Percentiles rank a stretch among this genome's conserved stretches.
Conservation (phyloP, 92 coral and sea anemone genomes). For the Paramuricea clavata region DNA sequence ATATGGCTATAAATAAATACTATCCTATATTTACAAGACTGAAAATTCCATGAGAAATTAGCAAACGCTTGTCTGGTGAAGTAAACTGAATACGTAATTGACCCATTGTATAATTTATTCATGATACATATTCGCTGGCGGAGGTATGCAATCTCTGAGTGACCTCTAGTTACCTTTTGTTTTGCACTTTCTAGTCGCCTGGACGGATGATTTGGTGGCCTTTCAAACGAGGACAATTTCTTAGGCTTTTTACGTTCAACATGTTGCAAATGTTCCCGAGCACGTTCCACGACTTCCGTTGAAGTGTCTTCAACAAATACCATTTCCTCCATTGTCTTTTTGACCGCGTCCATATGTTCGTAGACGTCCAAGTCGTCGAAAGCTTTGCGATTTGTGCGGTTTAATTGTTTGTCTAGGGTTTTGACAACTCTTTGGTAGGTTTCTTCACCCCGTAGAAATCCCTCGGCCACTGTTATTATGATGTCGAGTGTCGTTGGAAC, state of each 20-base stretch:
- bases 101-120: too few species aligned
- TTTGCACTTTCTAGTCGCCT: neutral
- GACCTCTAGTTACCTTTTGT: too few species aligned
- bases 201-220: neutral
- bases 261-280: too few species aligned
- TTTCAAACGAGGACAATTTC: neutral
- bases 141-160: too few species aligned
- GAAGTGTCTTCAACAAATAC: neutral
- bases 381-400: neutral
- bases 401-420: slow-evolving; percentile 1
- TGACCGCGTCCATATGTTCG: neutral
- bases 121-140: too few species aligned
- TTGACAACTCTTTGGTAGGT: slow-evolving; percentile 76
- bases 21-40: too few species aligned
- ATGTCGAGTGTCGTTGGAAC: too few species aligned
- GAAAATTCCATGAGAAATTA: too few species aligned
- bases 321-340: neutral
- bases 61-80: too few species aligned
- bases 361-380: slow-evolving; percentile 14
- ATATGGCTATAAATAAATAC: too few species aligned
- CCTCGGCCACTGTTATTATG: slow-evolving; percentile 86
- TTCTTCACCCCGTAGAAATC: slow-evolving; percentile 85
- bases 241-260: neutral
- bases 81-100: too few species aligned
- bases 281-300: neutral